Conservation (phyloP, 2,797 vertebrate genomes). For the Diplodus puntazzo region DNA sequence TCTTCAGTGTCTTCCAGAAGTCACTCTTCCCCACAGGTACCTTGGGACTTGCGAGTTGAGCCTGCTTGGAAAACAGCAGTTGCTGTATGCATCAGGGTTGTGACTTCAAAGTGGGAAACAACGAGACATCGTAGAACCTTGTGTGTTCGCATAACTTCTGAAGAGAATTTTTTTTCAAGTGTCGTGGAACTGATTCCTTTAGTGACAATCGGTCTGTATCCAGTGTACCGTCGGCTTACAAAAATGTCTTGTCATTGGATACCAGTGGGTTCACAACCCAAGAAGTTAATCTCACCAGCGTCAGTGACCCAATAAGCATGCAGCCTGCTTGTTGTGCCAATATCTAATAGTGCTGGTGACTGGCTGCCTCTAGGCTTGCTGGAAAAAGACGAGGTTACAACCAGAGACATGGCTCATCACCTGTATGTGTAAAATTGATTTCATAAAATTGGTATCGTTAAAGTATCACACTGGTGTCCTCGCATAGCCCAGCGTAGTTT, state of each 20-base stretch:
- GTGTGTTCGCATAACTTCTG: not conserved
- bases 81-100: not conserved
- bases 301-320: too few species aligned
- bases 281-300: too few species aligned
- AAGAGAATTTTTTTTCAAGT: not conserved
- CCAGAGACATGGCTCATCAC: too few species aligned
- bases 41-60: not conserved
- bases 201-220: not conserved
- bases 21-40: not conserved
- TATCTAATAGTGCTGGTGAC: too few species aligned
- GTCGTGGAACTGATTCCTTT: not conserved
- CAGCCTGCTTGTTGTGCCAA: too few species aligned
- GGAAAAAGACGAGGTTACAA: too few species aligned
- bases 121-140: not conserved
- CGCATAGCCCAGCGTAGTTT: not conserved
- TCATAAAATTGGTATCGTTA: too few species aligned
- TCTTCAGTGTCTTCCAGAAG: not conserved
- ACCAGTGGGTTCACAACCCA: too few species aligned
- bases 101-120: not conserved
- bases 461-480: too few species aligned
- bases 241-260: too few species aligned
- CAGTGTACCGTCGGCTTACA: not conserved
- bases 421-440: too few species aligned
- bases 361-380: too few species aligned
- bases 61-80: not conserved